These are phyloP conservation scores for Atlantisia rogersi DNA, from an alignment of 2,113 vertebrate species.

Conservation along the genomic window DNA sequence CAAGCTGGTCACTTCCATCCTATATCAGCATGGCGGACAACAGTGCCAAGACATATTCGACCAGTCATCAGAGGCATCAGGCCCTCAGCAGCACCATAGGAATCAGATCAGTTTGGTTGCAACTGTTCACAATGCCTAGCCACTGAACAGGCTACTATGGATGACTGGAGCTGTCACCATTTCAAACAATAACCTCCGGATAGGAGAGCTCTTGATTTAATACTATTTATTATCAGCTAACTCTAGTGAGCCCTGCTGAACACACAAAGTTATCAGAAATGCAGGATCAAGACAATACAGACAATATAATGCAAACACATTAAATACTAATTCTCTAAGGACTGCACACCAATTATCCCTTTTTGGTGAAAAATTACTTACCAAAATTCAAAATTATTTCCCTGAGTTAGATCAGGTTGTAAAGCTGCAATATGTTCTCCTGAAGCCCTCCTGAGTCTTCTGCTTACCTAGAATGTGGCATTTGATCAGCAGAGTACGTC, in stretches of 20 bases:
- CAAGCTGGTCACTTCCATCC: rapidly evolving
- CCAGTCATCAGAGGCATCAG: not conserved
- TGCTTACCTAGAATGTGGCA: not conserved
- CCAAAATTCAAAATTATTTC: not conserved
- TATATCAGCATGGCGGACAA: rapidly evolving
- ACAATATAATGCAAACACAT: not conserved
- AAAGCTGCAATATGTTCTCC: not conserved
- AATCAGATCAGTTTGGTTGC: rapidly evolving
- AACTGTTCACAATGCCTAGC: rapidly evolving
- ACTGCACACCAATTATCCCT: not conserved
- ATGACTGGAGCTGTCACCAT: not conserved
- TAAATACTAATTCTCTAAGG: not conserved
- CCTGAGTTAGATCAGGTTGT: not conserved
- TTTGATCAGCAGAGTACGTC: not conserved
- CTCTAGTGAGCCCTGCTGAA: not conserved
- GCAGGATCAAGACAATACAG: not conserved
- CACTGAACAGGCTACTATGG: not conserved
- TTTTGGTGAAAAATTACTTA: not conserved
- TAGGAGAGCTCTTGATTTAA: not conserved
- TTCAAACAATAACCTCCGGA: not conserved
- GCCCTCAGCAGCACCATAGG: not conserved
- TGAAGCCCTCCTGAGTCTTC: not conserved
- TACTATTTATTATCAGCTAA: not conserved
- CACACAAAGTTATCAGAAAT: not conserved
- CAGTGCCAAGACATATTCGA: rapidly evolving